These are phyloP conservation scores for Chamaea fasciata DNA, from an alignment of 2,113 vertebrate genomes.

Conservation along the genomic window DNA sequence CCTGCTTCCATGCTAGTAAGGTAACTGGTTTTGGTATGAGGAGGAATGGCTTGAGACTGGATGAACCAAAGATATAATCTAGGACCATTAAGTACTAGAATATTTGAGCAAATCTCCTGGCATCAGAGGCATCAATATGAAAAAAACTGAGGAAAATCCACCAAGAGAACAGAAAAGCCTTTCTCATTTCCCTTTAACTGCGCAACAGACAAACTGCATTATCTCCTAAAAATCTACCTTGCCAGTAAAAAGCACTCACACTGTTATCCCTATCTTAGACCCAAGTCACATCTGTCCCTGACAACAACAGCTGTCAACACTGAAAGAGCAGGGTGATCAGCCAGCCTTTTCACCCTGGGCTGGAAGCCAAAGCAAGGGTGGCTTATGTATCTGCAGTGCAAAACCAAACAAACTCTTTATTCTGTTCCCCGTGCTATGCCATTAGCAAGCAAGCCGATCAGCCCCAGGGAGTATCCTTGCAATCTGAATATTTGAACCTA, in stretches of 20 bases:
- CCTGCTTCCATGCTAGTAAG: background rate
- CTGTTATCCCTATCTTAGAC: background rate
- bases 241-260: background rate
- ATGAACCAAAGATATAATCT: background rate
- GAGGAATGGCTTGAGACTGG: background rate
- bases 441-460: background rate
- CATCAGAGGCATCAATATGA: background rate
- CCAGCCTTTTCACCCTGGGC: conserved; percentile 17
- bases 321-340: background rate
- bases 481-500: background rate
- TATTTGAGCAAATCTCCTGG: background rate
- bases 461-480: background rate
- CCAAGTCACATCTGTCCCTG: conserved; percentile 17
- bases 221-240: background rate
- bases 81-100: background rate
- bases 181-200: background rate
- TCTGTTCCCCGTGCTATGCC: background rate
- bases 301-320: conserved; percentile 7
- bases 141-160: background rate
- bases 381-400: background rate
- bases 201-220: background rate
- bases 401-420: background rate
- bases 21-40: background rate
- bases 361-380: background rate
- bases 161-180: background rate